Base-by-base conservation (phyloP, 2,888 invertebrate genomes). In the Andrena bicolor region DNA sequence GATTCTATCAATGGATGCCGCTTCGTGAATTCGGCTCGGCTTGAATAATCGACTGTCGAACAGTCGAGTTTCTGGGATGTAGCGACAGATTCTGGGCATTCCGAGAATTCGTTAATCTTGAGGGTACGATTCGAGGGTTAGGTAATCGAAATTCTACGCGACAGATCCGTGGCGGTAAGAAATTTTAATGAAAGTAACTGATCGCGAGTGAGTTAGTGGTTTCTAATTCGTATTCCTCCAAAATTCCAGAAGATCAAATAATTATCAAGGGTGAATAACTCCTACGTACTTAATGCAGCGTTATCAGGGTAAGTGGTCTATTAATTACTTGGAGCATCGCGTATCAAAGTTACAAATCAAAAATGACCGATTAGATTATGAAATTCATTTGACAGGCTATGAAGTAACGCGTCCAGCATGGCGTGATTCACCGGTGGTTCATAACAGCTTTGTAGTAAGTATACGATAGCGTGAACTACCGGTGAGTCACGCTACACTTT, bases 21-120 rank as follows among this genome's bases (percentile, higher is more conserved):
- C 53, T 26, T 69, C 30, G 8, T 58, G 64, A 65, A 53, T 30
- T 8, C 8, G 6, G 26, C 20, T 16, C 20, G 13, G 28, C 8
- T 3, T 7, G 48, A 75, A 78, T 71, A 83, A 72, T 65, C 49
- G 83, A 73, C 77, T 77, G 20, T 74, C 66, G 77, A 60, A 26
- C 4, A 32, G 60, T 60, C 64, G 63, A 68, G n/a, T 41, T 60
- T 20, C 48, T 35, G 16, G 6, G 13, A 8, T 4, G 16, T 41
- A 23, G 23, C 35, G 26, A 23, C 35, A 7, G 5, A 58, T 48
- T 70, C 41, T 0, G 51, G 20, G 6, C 20, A 20, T 1, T 51
- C 20, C 2, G 51, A 51, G 41, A 41, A 41, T 41, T 41, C 41
- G 41, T 41, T 41, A 41, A 41, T 41, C n/a, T 41, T 16, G 1